Evolutionary conservation across 2,113 vertebrate species (phyloP).

Genomic region (Misgurnus mizolepis): DNA sequence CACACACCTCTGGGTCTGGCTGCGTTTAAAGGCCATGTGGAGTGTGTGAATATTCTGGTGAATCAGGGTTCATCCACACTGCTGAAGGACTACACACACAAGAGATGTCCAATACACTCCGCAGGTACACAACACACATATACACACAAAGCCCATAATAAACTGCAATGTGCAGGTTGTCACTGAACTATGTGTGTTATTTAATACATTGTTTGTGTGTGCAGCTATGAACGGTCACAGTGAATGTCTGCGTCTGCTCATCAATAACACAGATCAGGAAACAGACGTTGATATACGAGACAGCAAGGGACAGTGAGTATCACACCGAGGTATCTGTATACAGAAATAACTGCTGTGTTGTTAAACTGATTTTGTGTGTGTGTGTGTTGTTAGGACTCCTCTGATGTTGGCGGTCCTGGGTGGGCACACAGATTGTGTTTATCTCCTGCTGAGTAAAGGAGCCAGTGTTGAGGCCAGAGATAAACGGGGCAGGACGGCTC

Average conservation of each 20-base stretch:
- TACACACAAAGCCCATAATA: background rate
- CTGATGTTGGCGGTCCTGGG: slow-evolving; percentile 96
- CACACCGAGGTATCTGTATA: background rate
- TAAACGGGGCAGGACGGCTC: slow-evolving; percentile 91
- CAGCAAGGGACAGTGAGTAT: slow-evolving; percentile 94
- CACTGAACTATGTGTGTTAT: background rate
- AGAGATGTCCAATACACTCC: slow-evolving; percentile 94
- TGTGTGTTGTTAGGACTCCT: slow-evolving; percentile 81
- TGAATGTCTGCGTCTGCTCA: slow-evolving; percentile 93
- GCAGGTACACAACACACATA: slow-evolving; percentile 78
- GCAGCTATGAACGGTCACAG: slow-evolving; percentile 95
- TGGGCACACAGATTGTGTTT: slow-evolving; percentile 95
- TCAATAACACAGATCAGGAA: slow-evolving; percentile 93
- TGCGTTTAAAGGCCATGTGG: slow-evolving; percentile 94
- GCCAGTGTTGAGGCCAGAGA: slow-evolving; percentile 96
- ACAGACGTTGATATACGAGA: slow-evolving; percentile 94
- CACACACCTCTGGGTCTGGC: slow-evolving; percentile 94
- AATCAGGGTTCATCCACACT: slow-evolving; percentile 96
- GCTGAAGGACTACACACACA: slow-evolving; percentile 93
- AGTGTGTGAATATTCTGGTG: slow-evolving; percentile 97
- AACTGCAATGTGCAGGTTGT: background rate
- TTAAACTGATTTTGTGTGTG: background rate
- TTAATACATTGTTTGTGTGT: background rate
- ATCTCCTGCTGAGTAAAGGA: slow-evolving; percentile 94
- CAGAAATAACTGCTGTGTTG: background rate